Percentiles rank a stretch among this genome's conserved stretches.
Evolutionary conservation across 2,888 invertebrate genomes (phyloP).

Genomic region (Operophtera brumata): DNA sequence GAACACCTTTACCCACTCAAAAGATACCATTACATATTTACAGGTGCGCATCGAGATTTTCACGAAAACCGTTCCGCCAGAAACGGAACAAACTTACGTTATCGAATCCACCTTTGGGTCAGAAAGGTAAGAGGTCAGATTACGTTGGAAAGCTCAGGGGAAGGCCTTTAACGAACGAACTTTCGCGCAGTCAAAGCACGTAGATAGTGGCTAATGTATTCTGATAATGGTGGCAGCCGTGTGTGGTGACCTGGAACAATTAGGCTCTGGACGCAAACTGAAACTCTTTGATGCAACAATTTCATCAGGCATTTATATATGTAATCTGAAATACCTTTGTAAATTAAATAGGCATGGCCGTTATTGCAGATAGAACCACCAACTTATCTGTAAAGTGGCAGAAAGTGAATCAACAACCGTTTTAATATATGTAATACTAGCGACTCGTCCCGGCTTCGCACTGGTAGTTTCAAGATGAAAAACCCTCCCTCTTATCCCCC

Average conservation of each 20-base stretch:
- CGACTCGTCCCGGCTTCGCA: too few relatives aligned
- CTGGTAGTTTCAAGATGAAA: too few relatives aligned
- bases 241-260: slow-evolving; percentile 36
- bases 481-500: too few relatives aligned
- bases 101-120: slow-evolving; percentile 35
- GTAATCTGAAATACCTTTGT: background rate
- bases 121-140: slow-evolving; percentile 43
- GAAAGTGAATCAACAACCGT: too few relatives aligned
- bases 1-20: background rate
- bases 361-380: too few relatives aligned
- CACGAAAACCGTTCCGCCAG: slow-evolving; percentile 7
- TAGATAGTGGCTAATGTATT: slow-evolving; percentile 61
- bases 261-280: slow-evolving; percentile 14
- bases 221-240: slow-evolving; percentile 56
- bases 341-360: too few relatives aligned
- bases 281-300: slow-evolving; percentile 8
- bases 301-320: background rate
- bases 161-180: slow-evolving; percentile 52
- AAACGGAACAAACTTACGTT: slow-evolving; percentile 23
- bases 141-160: slow-evolving; percentile 47
- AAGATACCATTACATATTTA: slow-evolving; percentile 12
- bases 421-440: too few relatives aligned
- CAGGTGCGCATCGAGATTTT: slow-evolving; percentile 13
- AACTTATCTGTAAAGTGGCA: too few relatives aligned
- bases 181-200: slow-evolving; percentile 58